Base-by-base conservation (phyloP, 2,888 invertebrate genomes). In the Apamea anceps region DNA sequence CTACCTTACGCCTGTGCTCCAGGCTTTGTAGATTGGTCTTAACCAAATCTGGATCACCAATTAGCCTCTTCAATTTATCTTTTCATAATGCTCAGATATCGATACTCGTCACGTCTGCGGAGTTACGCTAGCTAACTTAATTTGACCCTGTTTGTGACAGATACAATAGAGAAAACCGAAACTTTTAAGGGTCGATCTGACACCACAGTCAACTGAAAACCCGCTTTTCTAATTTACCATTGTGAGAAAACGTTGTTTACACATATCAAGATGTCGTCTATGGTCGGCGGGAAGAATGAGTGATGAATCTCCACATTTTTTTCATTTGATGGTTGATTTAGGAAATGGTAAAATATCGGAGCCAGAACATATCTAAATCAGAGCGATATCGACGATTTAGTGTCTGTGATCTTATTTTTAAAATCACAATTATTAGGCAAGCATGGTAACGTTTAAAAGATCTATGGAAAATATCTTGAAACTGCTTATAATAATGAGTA, bases 361-460 rank as follows among this genome's bases (percentile, higher is more conserved):
- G 12, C 21, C 21, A 57, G 1, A 60, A 66, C 28, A 60, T 45
- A 21, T 65, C 1, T 37, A 12, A 51, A 57, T 28, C 15, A 42
- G 15, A 82, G n/a, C n/a, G 66, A 77, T 74, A 82, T 86, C 77
- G 57, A 72, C 75, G 72, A 85, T 54, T 42, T 15, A 62, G 5
- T 62, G 4, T 45, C 32, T 0, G 71, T 57, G 51, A n/a, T 60
- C 57, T 57, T 57, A 73, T 15, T 68, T 62, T 65, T 62, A 32
- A 37, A 63, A 21, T 72, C 51, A 70, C 48, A 80, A 70, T 60
- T 37, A 51, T 45, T 60, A 71, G 42, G 68, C 70, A 85, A 82
- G 86, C 84, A 8, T 70, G 5, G 15, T 18, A 13, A 72, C 18
- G 2, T 70, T 75, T 25, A 72, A 74, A 57, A 81, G 5, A 42